These are phyloP conservation scores for Neosalanx taihuensis DNA, from an alignment of 2,797 vertebrate genomes.

Conservation along the genomic window DNA sequence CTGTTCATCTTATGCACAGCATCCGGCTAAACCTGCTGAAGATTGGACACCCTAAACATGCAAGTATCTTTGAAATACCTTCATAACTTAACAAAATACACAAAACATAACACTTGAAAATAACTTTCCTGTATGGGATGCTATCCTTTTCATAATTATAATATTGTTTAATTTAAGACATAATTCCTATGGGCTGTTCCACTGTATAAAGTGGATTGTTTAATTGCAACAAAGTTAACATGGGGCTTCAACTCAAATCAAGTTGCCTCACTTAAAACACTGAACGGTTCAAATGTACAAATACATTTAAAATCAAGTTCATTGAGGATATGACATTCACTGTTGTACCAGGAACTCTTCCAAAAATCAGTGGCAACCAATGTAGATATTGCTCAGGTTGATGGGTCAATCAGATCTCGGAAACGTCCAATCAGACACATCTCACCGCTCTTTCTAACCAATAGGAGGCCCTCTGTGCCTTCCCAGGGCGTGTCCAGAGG, in stretches of 20 bases:
- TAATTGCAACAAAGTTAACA: not conserved
- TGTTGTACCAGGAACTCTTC: constrained; percentile 38
- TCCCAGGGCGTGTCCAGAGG: constrained; percentile 29
- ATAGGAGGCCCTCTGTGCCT: constrained; percentile 26
- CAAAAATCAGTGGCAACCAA: constrained; percentile 40
- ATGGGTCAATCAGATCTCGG: constrained; percentile 44
- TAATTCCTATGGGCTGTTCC: not conserved
- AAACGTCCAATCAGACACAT: constrained; percentile 43
- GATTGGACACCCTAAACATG: constrained; percentile 6
- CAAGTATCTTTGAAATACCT: not conserved
- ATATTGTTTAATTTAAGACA: not conserved
- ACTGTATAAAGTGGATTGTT: not conserved
- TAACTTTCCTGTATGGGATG: not conserved
- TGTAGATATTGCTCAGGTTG: constrained; percentile 65
- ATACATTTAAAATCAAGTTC: constrained; percentile 44
- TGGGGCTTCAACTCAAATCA: not conserved
- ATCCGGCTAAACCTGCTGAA: not conserved
- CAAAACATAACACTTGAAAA: not conserved
- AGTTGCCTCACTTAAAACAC: not conserved
- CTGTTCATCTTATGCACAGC: not conserved
- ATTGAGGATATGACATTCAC: constrained; percentile 64
- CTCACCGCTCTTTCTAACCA: constrained; percentile 21
- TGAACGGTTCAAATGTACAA: not conserved
- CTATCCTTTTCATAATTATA: not conserved
- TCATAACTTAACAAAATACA: not conserved